Evolutionary conservation across 2,113 vertebrate genomes (phyloP).

Genomic region (Chloropsis cyanopogon): DNA sequence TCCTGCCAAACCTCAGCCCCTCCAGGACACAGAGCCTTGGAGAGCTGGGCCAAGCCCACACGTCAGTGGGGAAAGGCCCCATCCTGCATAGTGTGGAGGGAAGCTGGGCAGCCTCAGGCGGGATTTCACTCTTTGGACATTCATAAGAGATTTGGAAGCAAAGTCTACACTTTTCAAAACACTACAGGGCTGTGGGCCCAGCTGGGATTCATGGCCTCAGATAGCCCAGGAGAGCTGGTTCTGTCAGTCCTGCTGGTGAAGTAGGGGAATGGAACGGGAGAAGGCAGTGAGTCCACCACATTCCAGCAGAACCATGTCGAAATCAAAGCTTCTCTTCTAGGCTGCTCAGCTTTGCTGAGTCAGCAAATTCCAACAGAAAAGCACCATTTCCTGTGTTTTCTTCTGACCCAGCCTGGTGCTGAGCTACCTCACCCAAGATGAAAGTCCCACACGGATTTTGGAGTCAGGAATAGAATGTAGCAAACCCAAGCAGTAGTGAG

Average conservation of each 20-base stretch:
- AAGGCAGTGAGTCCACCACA: neutral
- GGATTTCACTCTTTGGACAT: neutral
- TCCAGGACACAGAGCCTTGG: neutral
- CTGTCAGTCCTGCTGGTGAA: neutral
- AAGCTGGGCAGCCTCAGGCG: neutral
- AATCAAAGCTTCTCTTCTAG: neutral
- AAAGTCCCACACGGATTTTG: neutral
- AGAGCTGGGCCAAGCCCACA: neutral
- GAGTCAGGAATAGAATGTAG: neutral
- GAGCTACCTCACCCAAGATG: neutral
- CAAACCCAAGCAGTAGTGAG: neutral
- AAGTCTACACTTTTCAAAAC: neutral
- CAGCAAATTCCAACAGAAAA: neutral
- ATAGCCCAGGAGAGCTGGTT: neutral
- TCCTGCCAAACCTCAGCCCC: neutral
- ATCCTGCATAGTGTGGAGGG: accelerated
- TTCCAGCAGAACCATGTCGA: neutral
- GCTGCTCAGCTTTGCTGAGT: neutral
- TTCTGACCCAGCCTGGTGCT: neutral
- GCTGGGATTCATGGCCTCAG: neutral
- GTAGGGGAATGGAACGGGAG: neutral
- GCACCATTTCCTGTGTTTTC: neutral
- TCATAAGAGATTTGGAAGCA: neutral
- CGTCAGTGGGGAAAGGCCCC: accelerated
- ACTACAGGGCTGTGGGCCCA: neutral